phyloP scores from a whole-genome alignment of 2,888 invertebrate genomes.

The Zeuzera pyrina region DNA sequence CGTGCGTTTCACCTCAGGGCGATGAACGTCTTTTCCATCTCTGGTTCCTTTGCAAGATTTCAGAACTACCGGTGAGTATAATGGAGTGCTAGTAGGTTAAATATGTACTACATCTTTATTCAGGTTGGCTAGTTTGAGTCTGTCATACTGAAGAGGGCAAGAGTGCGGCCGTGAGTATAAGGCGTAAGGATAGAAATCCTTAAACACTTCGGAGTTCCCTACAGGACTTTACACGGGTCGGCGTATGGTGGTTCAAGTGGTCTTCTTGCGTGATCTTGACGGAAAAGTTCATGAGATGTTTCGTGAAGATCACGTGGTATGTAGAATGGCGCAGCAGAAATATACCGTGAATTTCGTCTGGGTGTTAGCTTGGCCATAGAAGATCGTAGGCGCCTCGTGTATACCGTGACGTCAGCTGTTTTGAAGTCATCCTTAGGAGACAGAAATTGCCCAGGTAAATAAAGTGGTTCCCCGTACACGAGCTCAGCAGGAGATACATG shows the following conservation, averaged over 20 bases:
- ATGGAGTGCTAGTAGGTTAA: no score
- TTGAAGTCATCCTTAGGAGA: background rate
- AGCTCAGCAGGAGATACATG: background rate
- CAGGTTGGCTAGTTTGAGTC: no score
- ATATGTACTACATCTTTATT: no score
- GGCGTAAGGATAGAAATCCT: no score
- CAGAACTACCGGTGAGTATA: no score
- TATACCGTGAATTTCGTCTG: background rate
- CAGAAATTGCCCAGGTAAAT: background rate
- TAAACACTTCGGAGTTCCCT: background rate
- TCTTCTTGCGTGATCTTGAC: background rate
- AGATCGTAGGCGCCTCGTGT: background rate
- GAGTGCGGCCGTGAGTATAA: no score
- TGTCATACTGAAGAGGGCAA: no score
- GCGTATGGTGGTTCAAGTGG: background rate
- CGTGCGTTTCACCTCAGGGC: background rate
- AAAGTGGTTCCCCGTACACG: background rate
- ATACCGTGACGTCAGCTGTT: background rate
- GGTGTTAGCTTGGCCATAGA: background rate
- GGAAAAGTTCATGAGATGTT: background rate
- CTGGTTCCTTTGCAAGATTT: no score
- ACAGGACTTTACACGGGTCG: background rate
- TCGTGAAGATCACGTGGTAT: background rate
- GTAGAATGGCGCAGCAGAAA: background rate
- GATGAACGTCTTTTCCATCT: background rate